Conservation (phyloP, 2,797 vertebrate species). For the Typhlichthys subterraneus region DNA sequence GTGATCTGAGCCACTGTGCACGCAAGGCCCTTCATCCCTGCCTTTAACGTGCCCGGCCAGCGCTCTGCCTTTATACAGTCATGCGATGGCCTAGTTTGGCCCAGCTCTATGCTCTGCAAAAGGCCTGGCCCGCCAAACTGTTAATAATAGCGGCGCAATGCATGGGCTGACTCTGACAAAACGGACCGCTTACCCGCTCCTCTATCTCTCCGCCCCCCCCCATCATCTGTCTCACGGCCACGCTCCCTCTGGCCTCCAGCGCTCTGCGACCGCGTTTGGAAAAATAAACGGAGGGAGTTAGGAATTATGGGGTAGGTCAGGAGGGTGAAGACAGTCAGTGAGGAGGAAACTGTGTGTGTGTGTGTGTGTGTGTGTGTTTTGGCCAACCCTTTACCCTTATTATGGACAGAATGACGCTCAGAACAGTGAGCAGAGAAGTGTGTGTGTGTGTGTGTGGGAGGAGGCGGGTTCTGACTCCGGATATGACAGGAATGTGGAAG, state of each 20-base stretch:
- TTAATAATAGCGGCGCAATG: conserved; percentile 54
- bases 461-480: conserved; percentile 35
- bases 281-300: conserved; percentile 52
- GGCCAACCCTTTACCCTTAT: too few relatives aligned
- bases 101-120: conserved; percentile 32
- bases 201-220: not conserved
- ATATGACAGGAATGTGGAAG: conserved; percentile 60
- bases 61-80: conserved; percentile 20
- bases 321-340: conserved; percentile 30
- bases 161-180: conserved; percentile 52
- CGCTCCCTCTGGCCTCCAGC: conserved; percentile 37
- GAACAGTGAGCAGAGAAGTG: too few relatives aligned
- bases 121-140: conserved; percentile 42
- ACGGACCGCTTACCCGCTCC: conserved; percentile 19
- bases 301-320: conserved; percentile 29
- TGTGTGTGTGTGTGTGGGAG: conserved; percentile 23
- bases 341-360: conserved; percentile 6
- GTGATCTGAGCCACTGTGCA: not conserved
- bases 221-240: conserved; percentile 41
- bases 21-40: not conserved
- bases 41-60: not conserved
- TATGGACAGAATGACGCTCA: too few relatives aligned
- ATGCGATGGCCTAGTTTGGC: conserved; percentile 22
- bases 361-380: conserved; percentile 1
- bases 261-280: conserved; percentile 50